Conservation (phyloP, 92 coral and sea anemone species). For the Porites divaricata region DNA sequence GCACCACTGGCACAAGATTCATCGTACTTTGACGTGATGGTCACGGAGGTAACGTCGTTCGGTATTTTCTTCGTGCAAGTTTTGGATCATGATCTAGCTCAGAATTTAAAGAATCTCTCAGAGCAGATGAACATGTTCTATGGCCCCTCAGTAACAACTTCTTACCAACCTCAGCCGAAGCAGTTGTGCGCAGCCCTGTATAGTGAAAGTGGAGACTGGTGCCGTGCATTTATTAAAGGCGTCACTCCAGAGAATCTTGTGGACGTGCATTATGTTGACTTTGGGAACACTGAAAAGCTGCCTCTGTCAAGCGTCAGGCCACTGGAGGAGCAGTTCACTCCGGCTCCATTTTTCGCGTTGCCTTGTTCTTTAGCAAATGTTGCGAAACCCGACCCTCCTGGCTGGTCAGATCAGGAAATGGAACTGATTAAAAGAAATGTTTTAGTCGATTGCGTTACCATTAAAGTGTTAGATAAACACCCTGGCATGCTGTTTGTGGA, state of each 20-base stretch:
- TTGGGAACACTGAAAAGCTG: slow-evolving; percentile 73
- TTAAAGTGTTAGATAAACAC: slow-evolving; percentile 44
- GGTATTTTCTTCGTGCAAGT: slow-evolving; percentile 74
- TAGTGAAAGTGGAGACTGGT: slow-evolving; percentile 68
- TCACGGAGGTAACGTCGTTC: slow-evolving; percentile 68
- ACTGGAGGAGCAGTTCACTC: slow-evolving; percentile 57
- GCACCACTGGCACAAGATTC: slow-evolving; percentile 36
- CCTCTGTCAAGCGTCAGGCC: slow-evolving; percentile 67
- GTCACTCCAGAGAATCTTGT: slow-evolving; percentile 46
- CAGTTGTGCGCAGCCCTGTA: slow-evolving; percentile 70
- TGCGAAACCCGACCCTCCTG: slow-evolving; percentile 47
- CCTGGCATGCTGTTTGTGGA: slow-evolving; percentile 58
- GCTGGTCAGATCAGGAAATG: slow-evolving; percentile 73
- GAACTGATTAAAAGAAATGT: slow-evolving; percentile 55
- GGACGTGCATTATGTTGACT: slow-evolving; percentile 77
- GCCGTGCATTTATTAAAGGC: slow-evolving; percentile 68
- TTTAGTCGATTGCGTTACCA: slow-evolving; percentile 44
- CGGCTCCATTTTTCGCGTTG: slow-evolving; percentile 74
- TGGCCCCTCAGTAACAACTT: slow-evolving; percentile 46
- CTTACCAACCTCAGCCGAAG: slow-evolving; percentile 57
- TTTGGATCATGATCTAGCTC: slow-evolving; percentile 42
- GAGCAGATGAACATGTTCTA: slow-evolving; percentile 43
- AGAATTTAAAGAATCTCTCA: slow-evolving; percentile 38
- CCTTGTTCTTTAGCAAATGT: slow-evolving; percentile 75
- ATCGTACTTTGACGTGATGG: slow-evolving; percentile 62